Percentiles rank a stretch among this genome's conserved stretches.
Evolutionary conservation across 23 tunicate genomes (phyloP).

Genomic region (Botrylloides violaceus): DNA sequence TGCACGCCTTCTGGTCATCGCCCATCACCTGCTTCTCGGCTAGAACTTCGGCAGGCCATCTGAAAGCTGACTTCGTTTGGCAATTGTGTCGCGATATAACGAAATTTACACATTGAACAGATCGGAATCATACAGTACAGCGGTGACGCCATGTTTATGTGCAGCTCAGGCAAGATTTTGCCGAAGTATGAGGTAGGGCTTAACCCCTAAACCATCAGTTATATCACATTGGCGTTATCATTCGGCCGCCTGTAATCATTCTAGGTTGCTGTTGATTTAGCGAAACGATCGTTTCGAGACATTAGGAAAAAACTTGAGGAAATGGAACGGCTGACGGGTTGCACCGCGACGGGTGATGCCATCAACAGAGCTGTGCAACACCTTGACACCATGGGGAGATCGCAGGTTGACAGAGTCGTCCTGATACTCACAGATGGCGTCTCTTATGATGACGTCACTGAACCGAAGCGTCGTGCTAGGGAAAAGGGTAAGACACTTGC

Average conservation of each 20-base stretch:
- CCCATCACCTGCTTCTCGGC: too few species aligned
- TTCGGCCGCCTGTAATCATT: too few species aligned
- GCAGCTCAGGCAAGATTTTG: constrained; percentile 1
- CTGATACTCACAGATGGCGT: constrained; percentile 10
- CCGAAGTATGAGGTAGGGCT: constrained; percentile 14
- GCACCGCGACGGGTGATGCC: constrained; percentile 27
- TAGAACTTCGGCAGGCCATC: too few species aligned
- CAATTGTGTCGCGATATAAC: background rate
- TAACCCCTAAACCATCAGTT: constrained; percentile 4
- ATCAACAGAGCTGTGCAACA: background rate
- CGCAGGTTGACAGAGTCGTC: constrained; percentile 1
- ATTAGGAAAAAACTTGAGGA: background rate
- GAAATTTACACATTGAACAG: background rate
- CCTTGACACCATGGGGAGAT: constrained; percentile 5
- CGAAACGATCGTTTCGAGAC: background rate
- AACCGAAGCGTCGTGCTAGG: background rate
- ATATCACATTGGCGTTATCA: background rate
- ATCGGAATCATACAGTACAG: constrained; percentile 24
- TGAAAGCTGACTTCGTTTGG: too few species aligned
- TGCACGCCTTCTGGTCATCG: too few species aligned
- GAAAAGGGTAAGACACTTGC: background rate
- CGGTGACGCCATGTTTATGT: constrained; percentile 18
- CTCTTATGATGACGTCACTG: constrained; percentile 17
- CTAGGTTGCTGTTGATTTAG: constrained; percentile 12
- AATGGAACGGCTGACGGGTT: constrained; percentile 10